A percentile compares a stretch with the other conserved stretches of the same genome.
These are phyloP conservation scores for Phocoena sinus DNA, from an alignment of 2,113 vertebrate genomes.

Conservation along the genomic window DNA sequence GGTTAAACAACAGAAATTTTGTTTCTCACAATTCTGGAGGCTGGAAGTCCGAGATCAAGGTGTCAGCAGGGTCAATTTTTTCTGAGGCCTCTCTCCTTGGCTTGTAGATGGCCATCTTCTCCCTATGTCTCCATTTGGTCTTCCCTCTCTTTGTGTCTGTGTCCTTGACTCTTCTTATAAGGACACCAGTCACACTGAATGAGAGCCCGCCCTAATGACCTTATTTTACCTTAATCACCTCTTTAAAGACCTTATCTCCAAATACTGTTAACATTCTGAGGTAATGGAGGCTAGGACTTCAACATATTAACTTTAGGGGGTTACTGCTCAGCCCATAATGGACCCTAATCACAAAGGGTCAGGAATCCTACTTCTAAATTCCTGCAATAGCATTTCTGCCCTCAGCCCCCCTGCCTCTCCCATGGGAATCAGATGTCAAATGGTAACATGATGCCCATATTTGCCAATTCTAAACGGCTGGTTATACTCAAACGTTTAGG, in stretches of 20 bases:
- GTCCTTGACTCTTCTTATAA: not conserved
- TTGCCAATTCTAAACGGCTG: not conserved
- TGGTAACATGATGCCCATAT: too few relatives aligned
- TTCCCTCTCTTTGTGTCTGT: not conserved
- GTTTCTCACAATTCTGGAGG: not conserved
- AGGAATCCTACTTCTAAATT: not conserved
- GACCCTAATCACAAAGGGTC: not conserved
- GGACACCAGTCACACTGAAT: not conserved
- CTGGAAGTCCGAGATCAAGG: not conserved
- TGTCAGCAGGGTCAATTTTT: not conserved
- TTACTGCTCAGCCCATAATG: not conserved
- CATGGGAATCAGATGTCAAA: not conserved
- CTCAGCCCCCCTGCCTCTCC: too few relatives aligned
- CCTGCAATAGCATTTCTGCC: not conserved
- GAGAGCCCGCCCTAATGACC: not conserved
- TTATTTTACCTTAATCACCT: not conserved
- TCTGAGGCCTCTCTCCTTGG: not conserved
- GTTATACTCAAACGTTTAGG: not conserved
- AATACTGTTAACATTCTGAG: not conserved
- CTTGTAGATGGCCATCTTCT: not conserved
- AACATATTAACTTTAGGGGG: not conserved
- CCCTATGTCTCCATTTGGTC: not conserved
- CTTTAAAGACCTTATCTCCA: not conserved
- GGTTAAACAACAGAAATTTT: not conserved
- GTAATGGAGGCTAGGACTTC: not conserved